Evolutionary conservation across 2,113 vertebrate species (phyloP).

Genomic region (Scytalopus superciliaris): DNA sequence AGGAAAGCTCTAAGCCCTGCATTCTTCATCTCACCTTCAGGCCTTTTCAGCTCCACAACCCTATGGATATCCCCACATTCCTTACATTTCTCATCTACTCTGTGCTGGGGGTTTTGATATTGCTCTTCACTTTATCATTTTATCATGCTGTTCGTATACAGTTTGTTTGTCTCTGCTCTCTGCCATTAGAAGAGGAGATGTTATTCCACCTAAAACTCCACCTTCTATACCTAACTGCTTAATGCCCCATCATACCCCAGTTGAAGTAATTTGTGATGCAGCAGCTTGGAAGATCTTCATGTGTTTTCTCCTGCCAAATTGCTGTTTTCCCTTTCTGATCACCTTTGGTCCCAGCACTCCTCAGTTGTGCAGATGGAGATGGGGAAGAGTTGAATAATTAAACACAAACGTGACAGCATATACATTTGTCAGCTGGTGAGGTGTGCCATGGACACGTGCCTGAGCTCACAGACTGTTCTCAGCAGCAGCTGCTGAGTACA

Average conservation of each 20-base stretch:
- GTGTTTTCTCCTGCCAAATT: background rate
- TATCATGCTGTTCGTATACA: background rate
- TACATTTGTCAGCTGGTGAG: background rate
- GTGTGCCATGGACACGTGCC: background rate
- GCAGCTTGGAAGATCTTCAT: background rate
- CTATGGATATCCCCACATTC: background rate
- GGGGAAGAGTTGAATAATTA: background rate
- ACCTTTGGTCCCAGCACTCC: background rate
- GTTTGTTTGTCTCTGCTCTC: background rate
- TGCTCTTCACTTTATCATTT: background rate
- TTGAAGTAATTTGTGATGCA: background rate
- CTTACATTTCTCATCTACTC: background rate
- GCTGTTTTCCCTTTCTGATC: background rate
- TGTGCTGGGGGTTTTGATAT: background rate
- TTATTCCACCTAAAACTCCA: background rate
- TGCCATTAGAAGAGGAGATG: background rate
- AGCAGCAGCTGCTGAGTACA: background rate
- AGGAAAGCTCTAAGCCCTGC: background rate
- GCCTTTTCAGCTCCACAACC: fast-evolving
- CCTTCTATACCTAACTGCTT: background rate
- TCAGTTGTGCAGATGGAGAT: background rate
- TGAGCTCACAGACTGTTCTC: background rate
- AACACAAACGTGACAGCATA: background rate
- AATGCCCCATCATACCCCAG: background rate
- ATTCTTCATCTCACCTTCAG: background rate